Percentiles rank a stretch among this genome's conserved stretches.
Conservation (phyloP, 2,888 invertebrate species). For the Himalopsyche anomala region DNA sequence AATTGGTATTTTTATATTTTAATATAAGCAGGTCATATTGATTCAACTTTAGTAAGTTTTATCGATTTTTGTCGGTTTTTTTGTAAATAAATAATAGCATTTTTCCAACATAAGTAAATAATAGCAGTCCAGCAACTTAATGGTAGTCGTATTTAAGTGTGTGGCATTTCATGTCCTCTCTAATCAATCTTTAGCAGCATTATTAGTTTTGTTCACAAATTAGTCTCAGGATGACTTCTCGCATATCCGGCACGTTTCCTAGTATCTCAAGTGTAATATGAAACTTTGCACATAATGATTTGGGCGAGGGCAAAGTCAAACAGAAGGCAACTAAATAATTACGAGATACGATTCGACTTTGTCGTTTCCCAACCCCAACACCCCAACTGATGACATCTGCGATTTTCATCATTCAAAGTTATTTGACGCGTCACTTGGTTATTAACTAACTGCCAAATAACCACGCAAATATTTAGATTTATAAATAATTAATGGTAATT, state of each 20-base stretch:
- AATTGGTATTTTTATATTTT: no score
- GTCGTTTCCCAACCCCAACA: not conserved
- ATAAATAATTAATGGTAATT: no score
- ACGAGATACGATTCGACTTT: not conserved
- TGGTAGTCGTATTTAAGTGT: no score
- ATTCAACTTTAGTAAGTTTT: no score
- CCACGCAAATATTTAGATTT: not conserved
- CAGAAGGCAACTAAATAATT: slow-evolving; percentile 1
- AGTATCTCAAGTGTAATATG: not conserved
- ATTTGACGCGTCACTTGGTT: not conserved
- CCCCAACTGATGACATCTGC: not conserved
- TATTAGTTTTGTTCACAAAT: not conserved
- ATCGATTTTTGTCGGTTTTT: no score
- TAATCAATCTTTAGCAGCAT: not conserved
- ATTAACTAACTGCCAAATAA: not conserved
- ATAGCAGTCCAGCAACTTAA: no score
- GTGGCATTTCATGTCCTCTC: no score
- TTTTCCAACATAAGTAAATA: no score
- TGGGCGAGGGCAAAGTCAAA: not conserved
- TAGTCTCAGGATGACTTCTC: not conserved
- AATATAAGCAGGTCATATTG: no score
- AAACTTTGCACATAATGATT: slow-evolving; percentile 4
- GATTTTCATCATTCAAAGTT: not conserved
- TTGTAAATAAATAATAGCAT: no score
- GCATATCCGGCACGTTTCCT: not conserved